A percentile compares a stretch with the other conserved stretches of the same genome.
These are phyloP conservation scores for Drosophila triauraria DNA, from an alignment of 1,140 invertebrate species.

Conservation along the genomic window DNA sequence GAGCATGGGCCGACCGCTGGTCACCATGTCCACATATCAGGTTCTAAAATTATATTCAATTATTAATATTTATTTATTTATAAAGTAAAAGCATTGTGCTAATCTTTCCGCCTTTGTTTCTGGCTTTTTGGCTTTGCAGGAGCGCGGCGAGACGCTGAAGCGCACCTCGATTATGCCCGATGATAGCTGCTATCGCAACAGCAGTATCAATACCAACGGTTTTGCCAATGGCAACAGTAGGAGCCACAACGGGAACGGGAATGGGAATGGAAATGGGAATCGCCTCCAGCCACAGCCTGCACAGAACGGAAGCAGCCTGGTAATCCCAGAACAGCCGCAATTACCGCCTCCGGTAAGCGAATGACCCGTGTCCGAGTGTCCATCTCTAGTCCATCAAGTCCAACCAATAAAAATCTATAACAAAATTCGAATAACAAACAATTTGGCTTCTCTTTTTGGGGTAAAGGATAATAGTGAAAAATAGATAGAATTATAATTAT, in stretches of 20 bases:
- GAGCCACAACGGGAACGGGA: conserved; percentile 15
- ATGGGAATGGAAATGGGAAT: conserved; percentile 28
- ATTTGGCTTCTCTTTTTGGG: not conserved
- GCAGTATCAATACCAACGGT: conserved; percentile 40
- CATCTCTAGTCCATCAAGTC: not conserved
- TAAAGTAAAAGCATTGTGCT: not conserved
- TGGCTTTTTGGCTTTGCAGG: conserved; percentile 31
- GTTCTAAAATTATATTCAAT: conserved; percentile 5
- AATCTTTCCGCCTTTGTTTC: not conserved
- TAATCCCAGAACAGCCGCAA: conserved; percentile 82
- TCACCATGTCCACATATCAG: conserved; percentile 72
- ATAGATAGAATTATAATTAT: too few species aligned
- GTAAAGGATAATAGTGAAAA: not conserved
- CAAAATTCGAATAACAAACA: conserved; percentile 7
- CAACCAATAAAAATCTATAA: conserved; percentile 7
- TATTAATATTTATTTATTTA: not conserved
- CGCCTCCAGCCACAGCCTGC: conserved; percentile 46
- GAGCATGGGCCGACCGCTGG: conserved; percentile 62
- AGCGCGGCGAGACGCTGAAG: conserved; percentile 74
- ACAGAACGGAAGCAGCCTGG: conserved; percentile 52
- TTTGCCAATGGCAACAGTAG: conserved; percentile 15
- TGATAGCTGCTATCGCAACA: conserved; percentile 76
- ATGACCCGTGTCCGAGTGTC: conserved; percentile 8
- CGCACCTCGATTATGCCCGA: conserved; percentile 80
- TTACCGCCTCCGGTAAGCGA: conserved; percentile 87